Evolutionary conservation across 1,140 invertebrate species (phyloP).

Genomic region (Papilio polyxenes): DNA sequence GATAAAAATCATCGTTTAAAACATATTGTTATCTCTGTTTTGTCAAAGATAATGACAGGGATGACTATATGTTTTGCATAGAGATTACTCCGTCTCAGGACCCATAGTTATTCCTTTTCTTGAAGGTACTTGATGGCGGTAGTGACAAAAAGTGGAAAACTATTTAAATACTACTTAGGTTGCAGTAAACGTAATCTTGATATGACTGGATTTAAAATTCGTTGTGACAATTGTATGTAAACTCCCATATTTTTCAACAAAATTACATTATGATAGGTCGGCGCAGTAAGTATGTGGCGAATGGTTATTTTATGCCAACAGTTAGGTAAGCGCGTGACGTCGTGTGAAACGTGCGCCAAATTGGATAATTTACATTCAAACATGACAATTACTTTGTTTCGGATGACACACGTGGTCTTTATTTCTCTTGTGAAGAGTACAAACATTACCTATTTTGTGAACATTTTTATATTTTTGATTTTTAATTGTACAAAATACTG

Average conservation of each 20-base stretch:
- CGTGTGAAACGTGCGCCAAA: conserved; percentile 49
- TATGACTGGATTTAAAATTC: neutral
- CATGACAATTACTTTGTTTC: conserved; percentile 38
- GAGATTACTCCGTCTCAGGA: no score
- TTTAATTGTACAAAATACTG: neutral
- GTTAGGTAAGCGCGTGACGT: conserved; percentile 41
- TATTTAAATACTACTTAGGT: no score
- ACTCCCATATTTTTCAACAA: neutral
- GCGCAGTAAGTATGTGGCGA: conserved; percentile 45
- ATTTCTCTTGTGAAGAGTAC: conserved; percentile 22
- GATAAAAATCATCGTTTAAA: no score
- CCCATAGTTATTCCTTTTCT: no score
- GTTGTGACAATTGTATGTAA: neutral
- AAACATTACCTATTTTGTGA: neutral
- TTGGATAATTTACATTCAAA: conserved; percentile 48
- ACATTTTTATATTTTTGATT: neutral
- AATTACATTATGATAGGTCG: conserved; percentile 17
- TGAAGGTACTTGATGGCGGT: no score
- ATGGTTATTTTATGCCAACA: conserved; percentile 60
- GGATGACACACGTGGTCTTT: conserved; percentile 17
- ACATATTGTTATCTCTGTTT: no score
- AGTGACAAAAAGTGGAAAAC: no score
- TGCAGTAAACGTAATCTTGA: no score
- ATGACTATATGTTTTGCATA: no score
- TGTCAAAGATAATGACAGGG: no score